Base-by-base conservation (phyloP, 2,113 vertebrate species). In the Dendropsophus ebraccatus region DNA sequence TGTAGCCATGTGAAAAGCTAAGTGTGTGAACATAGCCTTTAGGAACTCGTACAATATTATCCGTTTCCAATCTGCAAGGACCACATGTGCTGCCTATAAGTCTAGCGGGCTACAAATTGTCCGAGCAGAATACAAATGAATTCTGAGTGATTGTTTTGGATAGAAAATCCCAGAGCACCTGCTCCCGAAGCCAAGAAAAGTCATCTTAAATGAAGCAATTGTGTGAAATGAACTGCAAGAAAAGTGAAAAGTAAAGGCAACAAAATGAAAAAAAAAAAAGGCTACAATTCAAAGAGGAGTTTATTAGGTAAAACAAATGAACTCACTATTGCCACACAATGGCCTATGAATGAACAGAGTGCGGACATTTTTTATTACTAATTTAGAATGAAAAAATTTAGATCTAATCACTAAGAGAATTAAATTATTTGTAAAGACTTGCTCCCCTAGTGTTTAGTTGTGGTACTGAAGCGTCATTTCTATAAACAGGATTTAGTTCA, bases 41-140 rank as follows among this genome's bases (percentile, higher is more conserved):
- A 72, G 69, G 30, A 41, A 45, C 35, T 17, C 52, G 47, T 54
- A 75, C 73, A 45, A 62, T 62, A 28, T 65, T 41, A 81, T 81
- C 35, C 56, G 65, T 81, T 45, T 81, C 56, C 58, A 45, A 81
- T 81, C 23, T 62, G n/a, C 56, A 62, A 45, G 37, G 78, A 81
- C 67, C 82, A 47, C 65, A 60, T 69, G 81, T 28, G 65, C 54
- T 72, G 73, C 75, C 45, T 82, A 69, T 82, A 74, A 74, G 82
- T 74, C 82, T 74, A 83, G 82, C 50, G 73, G 47, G 69, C 32
- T 60, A 74, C 52, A 74, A 83, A 73, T 73, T 56, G 82, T 73
- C 50, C 82, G 54, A 56, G 54, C 52, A 83, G 82, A 83, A 83
- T 83, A 83, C 82, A 83, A 74, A 83, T 83, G 82, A 74, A 74